A percentile compares a stretch with the other conserved stretches of the same genome.
Evolutionary conservation across 2,113 vertebrate genomes (phyloP).

Genomic region (Puffinus mauretanicus): DNA sequence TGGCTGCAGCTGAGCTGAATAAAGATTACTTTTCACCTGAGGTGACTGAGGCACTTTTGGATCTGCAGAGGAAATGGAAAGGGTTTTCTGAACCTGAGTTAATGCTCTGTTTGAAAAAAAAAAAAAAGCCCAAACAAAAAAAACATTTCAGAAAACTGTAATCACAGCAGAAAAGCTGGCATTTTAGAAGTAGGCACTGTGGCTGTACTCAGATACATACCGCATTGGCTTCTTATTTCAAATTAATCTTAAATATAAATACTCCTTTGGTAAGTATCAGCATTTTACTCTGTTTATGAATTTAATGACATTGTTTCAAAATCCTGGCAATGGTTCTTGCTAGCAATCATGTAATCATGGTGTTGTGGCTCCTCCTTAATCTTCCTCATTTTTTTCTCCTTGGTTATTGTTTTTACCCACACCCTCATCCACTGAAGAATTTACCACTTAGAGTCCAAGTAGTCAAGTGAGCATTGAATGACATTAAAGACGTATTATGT

Average conservation of each 20-base stretch:
- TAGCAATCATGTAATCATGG: not conserved
- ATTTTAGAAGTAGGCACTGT: not conserved
- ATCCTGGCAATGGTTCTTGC: not conserved
- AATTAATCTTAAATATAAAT: not conserved
- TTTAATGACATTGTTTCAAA: not conserved
- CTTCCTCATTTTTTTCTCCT: not conserved
- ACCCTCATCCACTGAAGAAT: not conserved
- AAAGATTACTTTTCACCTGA: not conserved
- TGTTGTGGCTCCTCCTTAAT: not conserved
- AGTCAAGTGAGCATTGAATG: not conserved
- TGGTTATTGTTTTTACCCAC: not conserved
- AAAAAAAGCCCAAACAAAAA: not conserved
- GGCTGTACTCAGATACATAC: not conserved
- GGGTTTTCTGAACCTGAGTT: not conserved
- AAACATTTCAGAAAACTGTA: not conserved
- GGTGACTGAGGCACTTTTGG: not conserved
- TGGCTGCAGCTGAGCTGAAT: not conserved
- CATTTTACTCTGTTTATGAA: not conserved
- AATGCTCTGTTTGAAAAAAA: not conserved
- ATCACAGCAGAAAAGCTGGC: not conserved
- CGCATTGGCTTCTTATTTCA: not conserved
- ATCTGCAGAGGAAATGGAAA: not conserved
- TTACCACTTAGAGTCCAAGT: not conserved
- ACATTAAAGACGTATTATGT: not conserved
- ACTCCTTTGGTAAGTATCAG: not conserved